Base-by-base conservation (phyloP, 2,797 vertebrate genomes). In the Acrocephalus scirpaceus region DNA sequence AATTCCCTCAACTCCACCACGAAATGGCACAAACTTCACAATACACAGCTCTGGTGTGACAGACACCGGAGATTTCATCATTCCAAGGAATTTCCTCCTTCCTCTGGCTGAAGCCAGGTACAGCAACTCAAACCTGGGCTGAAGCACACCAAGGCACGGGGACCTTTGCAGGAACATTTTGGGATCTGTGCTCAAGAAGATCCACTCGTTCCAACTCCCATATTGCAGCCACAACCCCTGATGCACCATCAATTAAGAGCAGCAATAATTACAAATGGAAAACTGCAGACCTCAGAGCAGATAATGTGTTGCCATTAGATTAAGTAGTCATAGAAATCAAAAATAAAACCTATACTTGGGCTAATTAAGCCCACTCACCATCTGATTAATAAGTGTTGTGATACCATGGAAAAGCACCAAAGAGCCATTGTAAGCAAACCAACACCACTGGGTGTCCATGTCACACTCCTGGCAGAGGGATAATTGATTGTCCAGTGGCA, bases 351-450 rank as follows among this genome's bases (percentile, higher is more conserved):
- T 97, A 97, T 98, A 97, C 97, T 98, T 96, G 69, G 79, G 91
- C 97, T 98, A 98, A 98, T 98, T 98, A 98, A 98, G 97, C 97
- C 96, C 97, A 97, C 97, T 98, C 97, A 97, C 97, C 97, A 97
- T 97, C 98, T 98, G 97, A 98, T 98, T 96, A 97, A 98, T 97
- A 97, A 95, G 96, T 95, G 96, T 97, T 96, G 97, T 79, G 96
- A 97, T 92, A 93, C 92, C 93, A 86, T 51, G 92, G 96, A 96
- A 96, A 97, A 97, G 96, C 95, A 95, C 92, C 86, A 77, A 77
- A 78, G 96, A 97, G 94, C 97, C 94, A 92, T 78, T 93, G 97
- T 97, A 96, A 97, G 95, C 92, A 98, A 97, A 97, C 91, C 61
- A 30, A 22, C 97, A 81, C 89, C 95, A 86, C 95, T 92, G 98